A percentile compares a stretch with the other conserved stretches of the same genome.
These are phyloP conservation scores for Haliclystus octoradiatus DNA, from an alignment of 30 jellyfish, hydroid and myxozoan species.

Conservation along the genomic window DNA sequence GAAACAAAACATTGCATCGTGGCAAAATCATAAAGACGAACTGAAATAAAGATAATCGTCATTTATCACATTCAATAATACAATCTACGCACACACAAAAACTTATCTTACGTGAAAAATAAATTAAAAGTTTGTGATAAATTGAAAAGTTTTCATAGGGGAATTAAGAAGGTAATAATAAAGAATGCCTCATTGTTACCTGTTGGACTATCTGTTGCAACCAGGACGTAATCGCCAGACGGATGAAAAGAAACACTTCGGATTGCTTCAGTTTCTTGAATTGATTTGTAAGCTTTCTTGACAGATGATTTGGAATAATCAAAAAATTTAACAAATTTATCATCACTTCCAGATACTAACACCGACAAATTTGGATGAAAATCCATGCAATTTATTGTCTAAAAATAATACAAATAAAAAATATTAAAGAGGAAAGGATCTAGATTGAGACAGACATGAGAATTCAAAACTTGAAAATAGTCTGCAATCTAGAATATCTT, in stretches of 20 bases:
- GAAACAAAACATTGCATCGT: conserved; percentile 92
- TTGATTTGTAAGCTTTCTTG: conserved; percentile 89
- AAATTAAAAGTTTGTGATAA: no score
- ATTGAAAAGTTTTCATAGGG: no score
- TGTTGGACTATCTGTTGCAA: conserved; percentile 92
- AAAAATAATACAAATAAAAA: no score
- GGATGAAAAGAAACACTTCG: conserved; percentile 96
- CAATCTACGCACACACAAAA: no score
- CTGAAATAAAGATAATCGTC: conserved; percentile 43
- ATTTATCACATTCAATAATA: no score
- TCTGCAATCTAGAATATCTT: no score
- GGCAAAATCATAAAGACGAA: conserved; percentile 87
- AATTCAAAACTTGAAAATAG: no score
- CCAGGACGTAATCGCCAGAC: conserved; percentile 78
- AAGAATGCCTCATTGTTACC: no score
- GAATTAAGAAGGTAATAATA: no score
- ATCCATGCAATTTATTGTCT: conserved; percentile 74
- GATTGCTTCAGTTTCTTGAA: conserved; percentile 91
- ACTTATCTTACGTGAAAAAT: no score
- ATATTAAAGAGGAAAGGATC: no score
- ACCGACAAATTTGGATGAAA: conserved; percentile 84
- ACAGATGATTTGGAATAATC: conserved; percentile 89
- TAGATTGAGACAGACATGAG: no score
- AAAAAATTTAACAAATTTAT: conserved; percentile 60
- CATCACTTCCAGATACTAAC: conserved; percentile 98